A percentile compares a stretch with the other conserved stretches of the same genome.
These are phyloP conservation scores for Amphibalanus amphitrite DNA, from an alignment of 1,140 invertebrate species.

Conservation along the genomic window DNA sequence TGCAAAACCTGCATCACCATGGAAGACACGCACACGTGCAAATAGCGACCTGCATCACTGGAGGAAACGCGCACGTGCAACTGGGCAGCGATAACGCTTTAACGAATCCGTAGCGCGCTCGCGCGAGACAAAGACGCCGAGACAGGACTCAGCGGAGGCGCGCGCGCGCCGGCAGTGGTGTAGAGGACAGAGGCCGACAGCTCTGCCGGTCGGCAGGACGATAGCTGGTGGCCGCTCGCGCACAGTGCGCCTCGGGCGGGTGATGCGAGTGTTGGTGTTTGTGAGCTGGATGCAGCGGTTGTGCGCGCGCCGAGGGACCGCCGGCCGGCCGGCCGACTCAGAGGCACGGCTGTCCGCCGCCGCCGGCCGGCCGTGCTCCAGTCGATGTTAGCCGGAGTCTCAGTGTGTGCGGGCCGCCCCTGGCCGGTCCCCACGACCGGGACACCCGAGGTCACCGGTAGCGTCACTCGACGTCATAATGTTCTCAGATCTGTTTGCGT, in stretches of 20 bases:
- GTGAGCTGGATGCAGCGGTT: no score
- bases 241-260: no score
- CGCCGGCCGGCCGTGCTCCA: no score
- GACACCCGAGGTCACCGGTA: background rate
- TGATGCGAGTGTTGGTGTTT: background rate
- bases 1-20: constrained; percentile 41
- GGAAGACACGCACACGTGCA: constrained; percentile 37
- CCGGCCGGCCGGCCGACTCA: no score
- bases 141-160: background rate
- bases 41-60: constrained; percentile 41
- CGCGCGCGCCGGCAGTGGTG: no score
- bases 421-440: no score
- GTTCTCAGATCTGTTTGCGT: background rate
- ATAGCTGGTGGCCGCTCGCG: no score
- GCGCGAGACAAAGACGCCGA: background rate
- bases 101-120: background rate
- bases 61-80: constrained; percentile 30
- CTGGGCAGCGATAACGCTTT: background rate
- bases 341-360: no score
- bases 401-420: no score
- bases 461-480: background rate
- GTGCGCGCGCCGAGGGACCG: no score
- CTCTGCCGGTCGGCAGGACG: no score
- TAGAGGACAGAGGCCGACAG: background rate
- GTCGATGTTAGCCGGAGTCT: no score